Percentiles rank a stretch among this genome's conserved stretches.
Conservation (phyloP, 2,797 vertebrate genomes). For the Tauraco hartlaubi region DNA sequence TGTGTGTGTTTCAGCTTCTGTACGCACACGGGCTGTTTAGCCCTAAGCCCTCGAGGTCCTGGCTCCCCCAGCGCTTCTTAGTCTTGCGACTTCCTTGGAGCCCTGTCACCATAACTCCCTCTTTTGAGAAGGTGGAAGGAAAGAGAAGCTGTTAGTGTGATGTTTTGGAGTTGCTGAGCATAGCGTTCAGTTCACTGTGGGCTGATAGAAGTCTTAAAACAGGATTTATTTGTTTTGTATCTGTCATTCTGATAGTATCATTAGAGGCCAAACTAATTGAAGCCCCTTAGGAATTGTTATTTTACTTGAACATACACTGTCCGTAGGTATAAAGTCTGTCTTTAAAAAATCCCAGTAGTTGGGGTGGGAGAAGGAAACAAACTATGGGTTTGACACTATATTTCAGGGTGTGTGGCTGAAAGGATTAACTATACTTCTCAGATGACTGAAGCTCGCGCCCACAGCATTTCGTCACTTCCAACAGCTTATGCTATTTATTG, state of each 20-base stretch:
- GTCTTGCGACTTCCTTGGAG: not conserved
- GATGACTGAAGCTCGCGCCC: not conserved
- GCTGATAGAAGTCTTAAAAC: not conserved
- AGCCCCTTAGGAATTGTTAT: not conserved
- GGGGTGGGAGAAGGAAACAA: not conserved
- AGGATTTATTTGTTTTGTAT: not conserved
- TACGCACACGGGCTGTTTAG: not conserved
- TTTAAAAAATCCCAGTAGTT: not conserved
- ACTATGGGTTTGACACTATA: not conserved
- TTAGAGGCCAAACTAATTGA: not conserved
- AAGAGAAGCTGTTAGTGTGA: not conserved
- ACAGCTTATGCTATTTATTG: not conserved
- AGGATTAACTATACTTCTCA: not conserved
- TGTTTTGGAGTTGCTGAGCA: not conserved
- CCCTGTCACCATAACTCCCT: not conserved
- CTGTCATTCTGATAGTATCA: not conserved
- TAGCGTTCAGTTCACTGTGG: not conserved
- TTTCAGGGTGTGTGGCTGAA: slow-evolving; percentile 25
- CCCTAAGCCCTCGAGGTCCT: not conserved
- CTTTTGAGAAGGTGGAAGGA: not conserved
- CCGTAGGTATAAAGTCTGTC: not conserved
- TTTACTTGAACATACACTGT: not conserved
- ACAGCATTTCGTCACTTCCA: slow-evolving; percentile 7
- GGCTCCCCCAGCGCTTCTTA: not conserved
- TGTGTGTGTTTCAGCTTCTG: not conserved